Conservation (phyloP, 2,888 invertebrate species). For the Deilephila elpenor region DNA sequence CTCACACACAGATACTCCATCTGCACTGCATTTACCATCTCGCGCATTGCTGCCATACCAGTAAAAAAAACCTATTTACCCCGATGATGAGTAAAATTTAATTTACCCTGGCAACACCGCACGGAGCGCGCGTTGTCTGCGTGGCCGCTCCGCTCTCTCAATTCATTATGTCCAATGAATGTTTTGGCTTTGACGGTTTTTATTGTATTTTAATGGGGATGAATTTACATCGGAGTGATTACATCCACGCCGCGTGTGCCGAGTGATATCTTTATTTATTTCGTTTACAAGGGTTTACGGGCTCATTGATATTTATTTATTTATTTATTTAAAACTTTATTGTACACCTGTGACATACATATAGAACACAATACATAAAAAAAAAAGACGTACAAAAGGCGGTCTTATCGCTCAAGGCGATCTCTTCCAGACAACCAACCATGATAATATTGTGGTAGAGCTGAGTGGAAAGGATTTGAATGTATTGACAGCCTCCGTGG, state of each 20-base stretch:
- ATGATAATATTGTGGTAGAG: neutral
- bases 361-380: no score
- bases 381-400: no score
- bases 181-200: conserved; percentile 24
- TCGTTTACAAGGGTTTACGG: neutral
- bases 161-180: conserved; percentile 43
- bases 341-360: no score
- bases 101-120: conserved; percentile 22
- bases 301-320: no score
- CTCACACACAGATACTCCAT: no score
- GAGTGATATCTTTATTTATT: neutral
- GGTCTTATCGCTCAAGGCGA: no score
- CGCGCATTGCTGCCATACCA: no score
- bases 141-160: conserved; percentile 45
- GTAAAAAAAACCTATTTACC: no score
- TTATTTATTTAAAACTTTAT: no score
- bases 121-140: conserved; percentile 40
- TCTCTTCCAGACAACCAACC: no score
- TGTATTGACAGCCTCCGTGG: no score
- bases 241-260: neutral
- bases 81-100: neutral
- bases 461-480: neutral
- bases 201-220: neutral
- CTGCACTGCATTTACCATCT: no score
- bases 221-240: neutral